phyloP scores from a whole-genome alignment of 2,797 vertebrate species.

The Mormyrops attenuatus region DNA sequence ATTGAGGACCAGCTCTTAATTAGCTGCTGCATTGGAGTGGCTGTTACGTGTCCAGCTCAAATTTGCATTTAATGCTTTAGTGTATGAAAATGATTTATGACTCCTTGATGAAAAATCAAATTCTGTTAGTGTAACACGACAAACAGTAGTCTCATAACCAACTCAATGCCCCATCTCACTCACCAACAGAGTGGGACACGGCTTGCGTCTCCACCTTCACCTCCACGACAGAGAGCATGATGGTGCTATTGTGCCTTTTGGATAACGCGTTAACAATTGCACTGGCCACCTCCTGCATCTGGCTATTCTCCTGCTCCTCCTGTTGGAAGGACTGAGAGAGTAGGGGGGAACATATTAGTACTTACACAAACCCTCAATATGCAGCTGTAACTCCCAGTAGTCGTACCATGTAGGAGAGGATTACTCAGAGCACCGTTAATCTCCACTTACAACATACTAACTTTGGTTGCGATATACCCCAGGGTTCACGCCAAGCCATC shows the following conservation, averaged over 20 bases:
- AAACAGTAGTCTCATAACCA: background rate
- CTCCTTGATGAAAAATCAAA: background rate
- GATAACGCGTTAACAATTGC: constrained; percentile 75
- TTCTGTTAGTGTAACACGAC: background rate
- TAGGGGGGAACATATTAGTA: background rate
- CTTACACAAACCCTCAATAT: background rate
- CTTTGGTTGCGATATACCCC: background rate
- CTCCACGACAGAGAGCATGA: constrained; percentile 81
- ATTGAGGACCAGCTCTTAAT: background rate
- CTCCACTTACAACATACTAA: background rate
- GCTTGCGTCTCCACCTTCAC: constrained; percentile 79
- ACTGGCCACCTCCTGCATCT: constrained; percentile 76
- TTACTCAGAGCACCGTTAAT: background rate
- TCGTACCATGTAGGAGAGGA: background rate
- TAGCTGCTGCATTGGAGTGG: background rate
- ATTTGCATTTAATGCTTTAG: background rate
- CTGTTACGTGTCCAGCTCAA: background rate
- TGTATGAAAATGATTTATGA: background rate
- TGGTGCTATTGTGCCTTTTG: constrained; percentile 78
- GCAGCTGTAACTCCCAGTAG: background rate
- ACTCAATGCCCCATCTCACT: constrained; percentile 33
- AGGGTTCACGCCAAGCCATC: background rate
- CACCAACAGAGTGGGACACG: constrained; percentile 53
- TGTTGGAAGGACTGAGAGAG: constrained; percentile 71
- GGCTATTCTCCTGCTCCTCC: constrained; percentile 66